Evolutionary conservation across 2,113 vertebrate species (phyloP).

Genomic region (Phylloscopus trochiloides): DNA sequence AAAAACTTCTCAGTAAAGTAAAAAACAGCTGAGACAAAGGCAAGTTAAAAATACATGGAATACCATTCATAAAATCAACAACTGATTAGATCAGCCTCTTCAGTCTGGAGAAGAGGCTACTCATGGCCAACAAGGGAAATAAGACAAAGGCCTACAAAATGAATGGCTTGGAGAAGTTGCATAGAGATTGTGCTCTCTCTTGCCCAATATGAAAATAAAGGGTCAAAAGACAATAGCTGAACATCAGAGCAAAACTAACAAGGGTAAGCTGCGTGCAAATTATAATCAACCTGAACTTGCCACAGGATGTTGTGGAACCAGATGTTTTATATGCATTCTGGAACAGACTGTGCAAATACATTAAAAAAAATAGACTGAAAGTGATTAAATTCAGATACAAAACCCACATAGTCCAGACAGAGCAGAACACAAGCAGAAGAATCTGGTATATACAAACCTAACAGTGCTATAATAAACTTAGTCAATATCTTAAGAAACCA

Average conservation of each 20-base stretch:
- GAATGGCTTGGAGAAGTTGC: neutral
- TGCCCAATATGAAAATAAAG: neutral
- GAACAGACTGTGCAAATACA: neutral
- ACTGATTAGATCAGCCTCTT: neutral
- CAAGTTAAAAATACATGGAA: neutral
- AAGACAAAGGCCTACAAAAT: neutral
- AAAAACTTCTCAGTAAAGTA: neutral
- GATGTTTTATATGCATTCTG: neutral
- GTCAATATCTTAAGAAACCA: neutral
- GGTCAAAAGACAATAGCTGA: neutral
- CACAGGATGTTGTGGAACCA: neutral
- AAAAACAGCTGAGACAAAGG: neutral
- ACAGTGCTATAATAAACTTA: neutral
- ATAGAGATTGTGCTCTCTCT: neutral
- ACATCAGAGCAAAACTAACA: neutral
- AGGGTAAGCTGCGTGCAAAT: neutral
- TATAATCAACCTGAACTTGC: neutral
- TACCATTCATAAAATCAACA: neutral
- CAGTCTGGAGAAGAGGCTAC: neutral
- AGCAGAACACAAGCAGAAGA: neutral
- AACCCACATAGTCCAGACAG: neutral
- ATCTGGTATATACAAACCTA: neutral
- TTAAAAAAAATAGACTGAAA: neutral
- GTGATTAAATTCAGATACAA: neutral
- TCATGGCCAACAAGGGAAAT: neutral